A percentile compares a stretch with the other conserved stretches of the same genome.
phyloP scores from a whole-genome alignment of 1,140 invertebrate genomes.

The Plodia interpunctella region DNA sequence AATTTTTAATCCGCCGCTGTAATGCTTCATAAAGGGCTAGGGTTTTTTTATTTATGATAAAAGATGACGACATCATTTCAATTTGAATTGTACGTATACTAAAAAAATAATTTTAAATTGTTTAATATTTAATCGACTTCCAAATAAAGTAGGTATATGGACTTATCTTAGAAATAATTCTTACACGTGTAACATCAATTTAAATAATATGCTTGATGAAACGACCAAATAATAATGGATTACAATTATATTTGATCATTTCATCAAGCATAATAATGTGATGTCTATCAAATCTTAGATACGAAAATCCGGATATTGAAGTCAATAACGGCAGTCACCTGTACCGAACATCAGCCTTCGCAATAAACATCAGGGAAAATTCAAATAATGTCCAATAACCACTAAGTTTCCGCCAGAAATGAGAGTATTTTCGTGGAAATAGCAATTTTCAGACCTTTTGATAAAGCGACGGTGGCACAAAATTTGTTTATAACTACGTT shows the following conservation, averaged over 20 bases:
- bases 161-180: too few relatives aligned
- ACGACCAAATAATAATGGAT: too few relatives aligned
- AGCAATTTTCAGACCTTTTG: slow-evolving; percentile 1
- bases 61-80: too few relatives aligned
- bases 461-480: background rate
- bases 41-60: too few relatives aligned
- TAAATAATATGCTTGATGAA: too few relatives aligned
- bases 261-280: background rate
- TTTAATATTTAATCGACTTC: too few relatives aligned
- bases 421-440: background rate
- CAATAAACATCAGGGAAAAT: background rate
- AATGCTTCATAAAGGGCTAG: too few relatives aligned
- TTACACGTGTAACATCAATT: too few relatives aligned
- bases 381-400: slow-evolving; percentile 7
- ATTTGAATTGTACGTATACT: too few relatives aligned
- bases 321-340: background rate
- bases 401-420: background rate
- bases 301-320: background rate
- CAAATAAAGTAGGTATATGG: too few relatives aligned
- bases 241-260: too few relatives aligned
- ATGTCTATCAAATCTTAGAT: background rate
- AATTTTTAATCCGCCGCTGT: background rate
- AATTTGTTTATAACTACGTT: background rate
- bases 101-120: too few relatives aligned
- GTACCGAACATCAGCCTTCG: background rate